These are phyloP conservation scores for Quadroppia sp. DNA, from an alignment of 2,888 invertebrate genomes.

Conservation along the genomic window DNA sequence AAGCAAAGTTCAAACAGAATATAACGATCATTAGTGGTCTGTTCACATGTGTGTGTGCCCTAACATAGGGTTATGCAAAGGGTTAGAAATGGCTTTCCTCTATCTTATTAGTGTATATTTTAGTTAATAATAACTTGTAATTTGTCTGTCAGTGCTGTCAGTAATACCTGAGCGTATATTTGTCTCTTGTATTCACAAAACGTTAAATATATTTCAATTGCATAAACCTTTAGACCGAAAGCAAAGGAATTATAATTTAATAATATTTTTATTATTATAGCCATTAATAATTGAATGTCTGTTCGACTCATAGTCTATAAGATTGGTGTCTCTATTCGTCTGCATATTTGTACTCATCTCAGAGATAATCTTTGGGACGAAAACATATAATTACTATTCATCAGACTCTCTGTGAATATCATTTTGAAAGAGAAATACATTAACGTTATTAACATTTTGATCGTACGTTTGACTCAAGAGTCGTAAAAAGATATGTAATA, in stretches of 20 bases:
- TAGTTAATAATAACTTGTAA: not conserved
- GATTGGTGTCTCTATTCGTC: conserved; percentile 19
- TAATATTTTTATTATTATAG: conserved; percentile 38
- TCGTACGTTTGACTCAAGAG: conserved; percentile 3
- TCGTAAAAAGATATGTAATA: conserved; percentile 37
- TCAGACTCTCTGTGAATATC: conserved; percentile 30
- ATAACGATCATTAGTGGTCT: not conserved
- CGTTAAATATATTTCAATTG: not conserved
- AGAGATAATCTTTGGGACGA: conserved; percentile 23
- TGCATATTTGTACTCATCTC: conserved; percentile 27
- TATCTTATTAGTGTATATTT: not conserved
- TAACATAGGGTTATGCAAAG: not conserved
- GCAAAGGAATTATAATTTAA: conserved; percentile 27
- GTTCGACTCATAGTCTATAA: not conserved
- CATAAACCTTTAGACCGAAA: not conserved
- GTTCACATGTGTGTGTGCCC: not conserved
- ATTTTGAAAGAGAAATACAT: conserved; percentile 26
- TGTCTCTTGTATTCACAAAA: not conserved
- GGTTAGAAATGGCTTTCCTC: not conserved
- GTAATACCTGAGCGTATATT: not conserved
- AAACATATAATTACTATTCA: conserved; percentile 37
- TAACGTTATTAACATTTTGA: conserved; percentile 4
- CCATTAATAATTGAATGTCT: conserved; percentile 37
- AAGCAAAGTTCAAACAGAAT: conserved; percentile 1
- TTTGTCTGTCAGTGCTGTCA: no score